Percentiles rank a stretch among this genome's conserved stretches.
Conservation (phyloP, 2,888 invertebrate species). For the Eurytoma adleriae region DNA sequence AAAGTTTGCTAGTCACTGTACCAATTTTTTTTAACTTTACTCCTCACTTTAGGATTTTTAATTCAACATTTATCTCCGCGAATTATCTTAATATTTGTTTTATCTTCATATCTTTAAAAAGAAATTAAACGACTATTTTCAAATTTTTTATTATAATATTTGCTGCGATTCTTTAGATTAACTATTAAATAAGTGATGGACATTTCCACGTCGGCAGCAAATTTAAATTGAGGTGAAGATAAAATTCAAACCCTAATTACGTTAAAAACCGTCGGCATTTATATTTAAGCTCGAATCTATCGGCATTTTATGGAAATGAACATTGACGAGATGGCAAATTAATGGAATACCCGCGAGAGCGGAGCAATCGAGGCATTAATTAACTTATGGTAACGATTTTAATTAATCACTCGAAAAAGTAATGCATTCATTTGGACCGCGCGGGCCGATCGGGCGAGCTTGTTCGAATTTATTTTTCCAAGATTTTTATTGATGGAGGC, state of each 20-base stretch:
- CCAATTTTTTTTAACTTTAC: too few relatives aligned
- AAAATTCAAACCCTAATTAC: background rate
- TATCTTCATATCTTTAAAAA: too few relatives aligned
- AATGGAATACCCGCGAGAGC: slow-evolving; percentile 8
- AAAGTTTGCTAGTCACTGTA: too few relatives aligned
- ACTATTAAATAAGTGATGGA: background rate
- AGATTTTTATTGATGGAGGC: slow-evolving; percentile 18
- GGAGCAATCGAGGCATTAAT: slow-evolving; percentile 4
- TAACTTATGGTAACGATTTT: slow-evolving; percentile 38
- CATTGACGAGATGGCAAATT: slow-evolving; percentile 8
- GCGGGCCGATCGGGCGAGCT: background rate
- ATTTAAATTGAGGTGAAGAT: too few relatives aligned
- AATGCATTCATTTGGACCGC: slow-evolving; percentile 31
- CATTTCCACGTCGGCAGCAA: too few relatives aligned
- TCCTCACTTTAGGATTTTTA: too few relatives aligned
- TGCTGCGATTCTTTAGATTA: background rate
- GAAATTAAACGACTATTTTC: too few relatives aligned
- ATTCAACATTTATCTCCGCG: too few relatives aligned
- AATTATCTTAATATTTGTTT: too few relatives aligned
- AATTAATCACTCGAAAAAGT: slow-evolving; percentile 43
- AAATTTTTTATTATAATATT: background rate
- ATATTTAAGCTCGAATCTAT: background rate
- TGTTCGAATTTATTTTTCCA: slow-evolving; percentile 11
- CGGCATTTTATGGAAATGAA: background rate
- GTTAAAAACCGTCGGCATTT: too few relatives aligned